These are phyloP conservation scores for Sebastes miniatus DNA, from an alignment of 2,797 vertebrate species.

Conservation along the genomic window DNA sequence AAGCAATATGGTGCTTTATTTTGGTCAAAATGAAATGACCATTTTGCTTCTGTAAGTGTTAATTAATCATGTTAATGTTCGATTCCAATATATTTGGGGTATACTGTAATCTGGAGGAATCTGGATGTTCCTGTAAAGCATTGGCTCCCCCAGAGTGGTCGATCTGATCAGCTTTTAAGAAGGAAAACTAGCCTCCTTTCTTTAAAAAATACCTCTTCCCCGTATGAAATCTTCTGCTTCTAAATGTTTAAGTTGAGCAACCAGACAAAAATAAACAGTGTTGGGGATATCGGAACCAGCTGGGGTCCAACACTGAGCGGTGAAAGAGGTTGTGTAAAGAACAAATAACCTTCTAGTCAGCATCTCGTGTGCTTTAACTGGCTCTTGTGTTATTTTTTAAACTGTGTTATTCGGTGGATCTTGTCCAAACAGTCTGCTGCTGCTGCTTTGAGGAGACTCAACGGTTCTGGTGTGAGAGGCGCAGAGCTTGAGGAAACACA, in stretches of 20 bases:
- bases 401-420: slow-evolving; percentile 10
- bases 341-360: slow-evolving; percentile 11
- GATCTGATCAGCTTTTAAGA: slow-evolving; percentile 2
- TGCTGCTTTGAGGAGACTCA: not conserved
- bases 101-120: not conserved
- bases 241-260: slow-evolving; percentile 11
- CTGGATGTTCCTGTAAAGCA: not conserved
- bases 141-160: not conserved
- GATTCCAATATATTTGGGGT: not conserved
- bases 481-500: not conserved
- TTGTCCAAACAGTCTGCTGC: slow-evolving; percentile 27
- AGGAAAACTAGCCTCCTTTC: not conserved
- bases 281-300: not conserved
- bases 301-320: slow-evolving; percentile 1
- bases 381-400: not conserved
- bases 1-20: not conserved
- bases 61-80: not conserved
- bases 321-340: slow-evolving; percentile 15
- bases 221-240: not conserved
- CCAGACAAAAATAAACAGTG: slow-evolving; percentile 16
- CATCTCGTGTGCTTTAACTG: slow-evolving; percentile 18
- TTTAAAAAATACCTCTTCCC: not conserved
- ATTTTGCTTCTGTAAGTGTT: not conserved
- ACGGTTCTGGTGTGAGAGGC: not conserved
- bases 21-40: not conserved